Base-by-base conservation (phyloP, 2,888 invertebrate species). In the Cryptophagus acutangulus region DNA sequence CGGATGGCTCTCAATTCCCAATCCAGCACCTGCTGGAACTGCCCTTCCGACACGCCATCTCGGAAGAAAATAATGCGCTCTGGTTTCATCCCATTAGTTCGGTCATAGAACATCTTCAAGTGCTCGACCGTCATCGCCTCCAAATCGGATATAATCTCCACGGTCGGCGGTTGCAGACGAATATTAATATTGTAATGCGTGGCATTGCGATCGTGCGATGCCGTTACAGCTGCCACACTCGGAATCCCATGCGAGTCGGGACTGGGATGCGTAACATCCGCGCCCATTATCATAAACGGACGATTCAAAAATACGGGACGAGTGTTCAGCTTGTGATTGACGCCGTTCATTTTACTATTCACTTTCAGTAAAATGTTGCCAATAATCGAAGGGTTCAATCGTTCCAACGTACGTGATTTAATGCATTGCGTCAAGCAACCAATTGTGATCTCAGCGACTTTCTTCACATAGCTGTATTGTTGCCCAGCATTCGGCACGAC, bases 251-350 rank as follows among this genome's bases (percentile, higher is more conserved):
- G 66, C 1, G 84, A 79, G 43, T 86, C 87, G 0, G 89, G 88
- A 1, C 87, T 80, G 0, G 94, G 92, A 72, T 94, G 94, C 0
- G 93, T 92, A 3, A 94, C 93, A 69, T 94, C 94, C 4, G 92
- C 92, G 0, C 94, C 94, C 66, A 70, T 68, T 29, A 70, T 59
- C 65, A 84, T 79, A 9, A 76, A 75, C 1, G 82, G 81, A 0
- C 51, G 59, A 1, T 38, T 51, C 49, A 63, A 38, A 6, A 61
- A 52, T 0, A 28, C 30, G 2, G 61, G 62, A 4, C 42, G 44
- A 1, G 3, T 30, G 1, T 8, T 3, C 10, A 59, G 39, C 17
- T 59, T 66, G 59, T 90, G 88, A 70, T 92, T 92, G 0, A 78
- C 69, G 0, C 91, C 90, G 69, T 88, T 88, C 40, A 92, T 60